A percentile compares a stretch with the other conserved stretches of the same genome.
Conservation (phyloP, 2,113 vertebrate genomes). For the Chionomys nivalis region DNA sequence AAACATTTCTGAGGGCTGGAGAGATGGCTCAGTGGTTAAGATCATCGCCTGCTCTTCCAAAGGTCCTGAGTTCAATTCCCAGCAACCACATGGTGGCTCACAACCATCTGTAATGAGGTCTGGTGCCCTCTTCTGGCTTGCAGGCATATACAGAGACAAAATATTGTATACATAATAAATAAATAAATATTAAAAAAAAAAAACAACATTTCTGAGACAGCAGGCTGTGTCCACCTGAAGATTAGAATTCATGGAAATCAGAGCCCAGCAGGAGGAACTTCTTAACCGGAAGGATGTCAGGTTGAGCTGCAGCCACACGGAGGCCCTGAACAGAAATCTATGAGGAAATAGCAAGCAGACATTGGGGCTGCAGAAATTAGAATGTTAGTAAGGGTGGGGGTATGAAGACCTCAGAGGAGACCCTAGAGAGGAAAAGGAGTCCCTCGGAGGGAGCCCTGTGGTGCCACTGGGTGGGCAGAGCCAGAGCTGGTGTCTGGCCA, state of each 20-base stretch:
- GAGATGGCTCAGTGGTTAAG: no score
- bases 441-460: no score
- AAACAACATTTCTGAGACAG: neutral
- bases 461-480: neutral
- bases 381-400: neutral
- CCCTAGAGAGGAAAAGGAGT: neutral
- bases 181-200: no score
- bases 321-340: neutral
- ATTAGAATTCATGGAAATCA: neutral
- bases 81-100: no score
- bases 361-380: neutral
- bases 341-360: neutral
- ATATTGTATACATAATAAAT: no score
- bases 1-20: constrained; percentile 5
- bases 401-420: neutral
- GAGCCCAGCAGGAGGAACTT: neutral
- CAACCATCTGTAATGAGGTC: no score
- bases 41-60: no score
- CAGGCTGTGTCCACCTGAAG: neutral
- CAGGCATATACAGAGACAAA: no score
- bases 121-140: no score
- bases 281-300: neutral
- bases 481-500: neutral
- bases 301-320: neutral
- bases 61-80: no score